Percentiles rank a stretch among this genome's conserved stretches.
phyloP scores from a whole-genome alignment of 1,140 invertebrate species.

The Polypedilum pembai region DNA sequence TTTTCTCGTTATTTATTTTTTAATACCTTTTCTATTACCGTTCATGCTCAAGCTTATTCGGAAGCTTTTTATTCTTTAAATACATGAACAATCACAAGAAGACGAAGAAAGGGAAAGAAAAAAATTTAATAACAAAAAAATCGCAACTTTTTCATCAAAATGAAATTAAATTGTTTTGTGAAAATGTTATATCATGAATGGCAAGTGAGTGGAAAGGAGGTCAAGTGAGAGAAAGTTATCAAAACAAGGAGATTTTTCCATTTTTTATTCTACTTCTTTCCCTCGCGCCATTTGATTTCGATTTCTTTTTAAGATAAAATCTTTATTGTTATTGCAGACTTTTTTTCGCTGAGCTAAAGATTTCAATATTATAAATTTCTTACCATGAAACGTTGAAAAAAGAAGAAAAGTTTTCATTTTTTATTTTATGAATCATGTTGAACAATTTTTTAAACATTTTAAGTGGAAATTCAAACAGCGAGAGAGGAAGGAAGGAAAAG shows the following conservation, averaged over 20 bases:
- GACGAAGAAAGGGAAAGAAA: not conserved
- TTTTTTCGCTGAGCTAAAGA: not conserved
- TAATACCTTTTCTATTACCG: not conserved
- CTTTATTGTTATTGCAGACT: constrained; percentile 12
- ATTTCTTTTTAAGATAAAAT: not conserved
- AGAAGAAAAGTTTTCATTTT: not conserved
- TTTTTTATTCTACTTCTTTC: not conserved
- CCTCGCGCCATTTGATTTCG: not conserved
- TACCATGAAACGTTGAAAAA: not conserved
- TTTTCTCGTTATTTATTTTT: constrained; percentile 15
- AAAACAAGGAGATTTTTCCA: not conserved
- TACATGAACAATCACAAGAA: not conserved
- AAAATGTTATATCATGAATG: not conserved
- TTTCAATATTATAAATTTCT: no score
- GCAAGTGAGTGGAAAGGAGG: not conserved
- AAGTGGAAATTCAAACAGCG: not conserved
- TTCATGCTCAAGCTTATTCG: not conserved
- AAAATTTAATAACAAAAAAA: not conserved
- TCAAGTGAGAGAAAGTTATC: constrained; percentile 5
- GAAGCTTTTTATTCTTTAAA: not conserved
- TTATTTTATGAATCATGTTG: constrained; percentile 19
- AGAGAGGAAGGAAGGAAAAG: not conserved
- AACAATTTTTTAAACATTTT: not conserved
- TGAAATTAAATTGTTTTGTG: not conserved
- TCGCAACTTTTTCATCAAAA: constrained; percentile 4